These are phyloP conservation scores for Caenorhabditis wallacei DNA, from an alignment of 2,888 invertebrate genomes.

Conservation along the genomic window DNA sequence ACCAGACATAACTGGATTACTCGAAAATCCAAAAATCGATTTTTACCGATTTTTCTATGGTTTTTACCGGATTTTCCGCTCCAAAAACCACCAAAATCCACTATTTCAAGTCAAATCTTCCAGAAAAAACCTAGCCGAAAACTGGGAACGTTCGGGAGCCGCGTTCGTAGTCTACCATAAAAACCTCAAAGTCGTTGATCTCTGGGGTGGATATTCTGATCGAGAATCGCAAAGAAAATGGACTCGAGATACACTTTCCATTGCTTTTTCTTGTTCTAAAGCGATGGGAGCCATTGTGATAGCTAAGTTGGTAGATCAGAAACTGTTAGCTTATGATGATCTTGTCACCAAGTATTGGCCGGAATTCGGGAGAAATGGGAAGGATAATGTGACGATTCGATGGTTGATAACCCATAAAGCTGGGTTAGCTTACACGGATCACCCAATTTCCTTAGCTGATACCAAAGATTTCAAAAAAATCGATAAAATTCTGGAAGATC, in stretches of 20 bases:
- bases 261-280: conserved; percentile 77
- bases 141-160: conserved; percentile 83
- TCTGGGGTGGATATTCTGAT: conserved; percentile 84
- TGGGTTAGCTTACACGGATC: conserved; percentile 83
- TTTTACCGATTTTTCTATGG: not conserved
- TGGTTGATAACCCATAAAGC: conserved; percentile 80
- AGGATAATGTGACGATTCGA: conserved; percentile 84
- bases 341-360: conserved; percentile 84
- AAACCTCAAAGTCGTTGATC: conserved; percentile 82
- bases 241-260: conserved; percentile 76
- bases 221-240: conserved; percentile 70
- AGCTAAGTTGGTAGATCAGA: conserved; percentile 83
- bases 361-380: conserved; percentile 84
- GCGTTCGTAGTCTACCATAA: conserved; percentile 84
- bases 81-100: not conserved
- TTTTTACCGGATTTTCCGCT: too few relatives aligned
- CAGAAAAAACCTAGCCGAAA: conserved; percentile 75
- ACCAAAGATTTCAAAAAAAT: conserved; percentile 81
- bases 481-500: conserved; percentile 82
- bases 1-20: not conserved
- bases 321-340: conserved; percentile 83
- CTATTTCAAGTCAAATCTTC: not conserved
- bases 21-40: not conserved
- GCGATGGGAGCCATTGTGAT: conserved; percentile 79
- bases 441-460: conserved; percentile 80